phyloP scores from a whole-genome alignment of 2,888 invertebrate genomes.

The Ganaspis brasiliensis region DNA sequence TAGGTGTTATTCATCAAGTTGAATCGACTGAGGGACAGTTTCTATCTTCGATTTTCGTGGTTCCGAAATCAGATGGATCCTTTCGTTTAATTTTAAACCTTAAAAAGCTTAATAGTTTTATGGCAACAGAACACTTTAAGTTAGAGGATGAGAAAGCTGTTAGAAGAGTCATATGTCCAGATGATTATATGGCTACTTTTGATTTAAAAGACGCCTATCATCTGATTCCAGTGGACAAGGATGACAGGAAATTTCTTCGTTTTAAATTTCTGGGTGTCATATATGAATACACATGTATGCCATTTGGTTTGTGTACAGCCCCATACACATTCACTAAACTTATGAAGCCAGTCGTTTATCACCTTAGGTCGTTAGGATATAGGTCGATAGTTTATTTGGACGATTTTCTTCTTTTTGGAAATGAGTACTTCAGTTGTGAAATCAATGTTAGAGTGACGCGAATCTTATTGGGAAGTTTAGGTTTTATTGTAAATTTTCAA shows the following conservation, averaged over 20 bases:
- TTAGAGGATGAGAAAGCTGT: constrained; percentile 53
- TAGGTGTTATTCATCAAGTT: constrained; percentile 45
- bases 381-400: constrained; percentile 53
- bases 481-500: constrained; percentile 41
- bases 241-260: constrained; percentile 57
- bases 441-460: constrained; percentile 43
- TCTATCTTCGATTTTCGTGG: constrained; percentile 50
- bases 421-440: constrained; percentile 16
- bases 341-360: constrained; percentile 50
- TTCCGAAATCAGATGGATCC: constrained; percentile 49
- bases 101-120: constrained; percentile 50
- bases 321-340: constrained; percentile 56
- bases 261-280: constrained; percentile 53
- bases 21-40: constrained; percentile 43
- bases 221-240: constrained; percentile 48
- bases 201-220: constrained; percentile 60
- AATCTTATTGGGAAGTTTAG: constrained; percentile 28
- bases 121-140: constrained; percentile 51
- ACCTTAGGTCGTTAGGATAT: constrained; percentile 49
- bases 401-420: constrained; percentile 49
- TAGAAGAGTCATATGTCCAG: constrained; percentile 30
- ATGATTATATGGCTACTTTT: constrained; percentile 47
- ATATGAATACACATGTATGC: constrained; percentile 59
- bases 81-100: constrained; percentile 53
- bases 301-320: constrained; percentile 56